Conservation (phyloP, 2,113 vertebrate species). For the Poeciliopsis prolifica region DNA sequence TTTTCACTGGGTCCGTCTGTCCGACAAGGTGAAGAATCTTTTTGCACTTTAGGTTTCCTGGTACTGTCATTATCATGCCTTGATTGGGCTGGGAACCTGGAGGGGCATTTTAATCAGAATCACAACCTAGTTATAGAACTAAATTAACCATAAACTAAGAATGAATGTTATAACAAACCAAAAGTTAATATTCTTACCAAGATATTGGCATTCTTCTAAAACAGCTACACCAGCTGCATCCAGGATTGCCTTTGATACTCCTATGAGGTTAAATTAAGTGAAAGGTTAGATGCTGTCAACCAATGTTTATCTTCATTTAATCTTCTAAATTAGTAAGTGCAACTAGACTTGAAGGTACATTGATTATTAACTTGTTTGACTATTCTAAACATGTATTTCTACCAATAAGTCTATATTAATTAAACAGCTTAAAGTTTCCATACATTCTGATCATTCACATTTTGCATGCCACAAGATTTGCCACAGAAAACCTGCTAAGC, state of each 20-base stretch:
- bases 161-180: not conserved
- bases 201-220: constrained; percentile 67
- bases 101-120: not conserved
- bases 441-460: too few relatives aligned
- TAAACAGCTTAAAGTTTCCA: too few relatives aligned
- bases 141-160: constrained; percentile 2
- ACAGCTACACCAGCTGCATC: constrained; percentile 84
- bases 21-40: constrained; percentile 86
- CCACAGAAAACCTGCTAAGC: too few relatives aligned
- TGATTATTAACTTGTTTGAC: not conserved
- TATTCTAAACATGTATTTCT: not conserved
- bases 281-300: not conserved
- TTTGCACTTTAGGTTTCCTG: constrained; percentile 84
- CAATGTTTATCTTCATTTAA: too few relatives aligned
- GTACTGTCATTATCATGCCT: constrained; percentile 80
- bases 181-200: constrained; percentile 76
- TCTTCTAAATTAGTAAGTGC: too few relatives aligned
- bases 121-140: not conserved
- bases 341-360: not conserved
- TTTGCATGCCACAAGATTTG: too few relatives aligned
- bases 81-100: constrained; percentile 69
- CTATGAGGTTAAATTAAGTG: constrained; percentile 56
- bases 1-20: constrained; percentile 44
- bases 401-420: too few relatives aligned
- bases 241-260: constrained; percentile 90